Evolutionary conservation across 2,113 vertebrate genomes (phyloP).

Genomic region (Nothocercus julius): DNA sequence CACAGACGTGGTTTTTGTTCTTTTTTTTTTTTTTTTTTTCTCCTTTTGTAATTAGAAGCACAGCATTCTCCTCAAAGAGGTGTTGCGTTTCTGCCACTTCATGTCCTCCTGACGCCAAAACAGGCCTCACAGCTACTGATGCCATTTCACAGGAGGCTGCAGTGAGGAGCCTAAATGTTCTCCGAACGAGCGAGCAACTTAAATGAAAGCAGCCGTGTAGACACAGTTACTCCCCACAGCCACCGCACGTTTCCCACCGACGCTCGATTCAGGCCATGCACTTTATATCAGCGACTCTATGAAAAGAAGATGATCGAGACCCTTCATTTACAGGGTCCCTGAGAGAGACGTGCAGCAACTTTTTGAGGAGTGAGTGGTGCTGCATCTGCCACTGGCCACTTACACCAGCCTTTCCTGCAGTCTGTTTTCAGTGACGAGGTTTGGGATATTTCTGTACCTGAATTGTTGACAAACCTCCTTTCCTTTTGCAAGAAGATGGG

Average conservation of each 20-base stretch:
- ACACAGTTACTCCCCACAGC: background rate
- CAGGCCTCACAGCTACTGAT: background rate
- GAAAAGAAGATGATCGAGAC: background rate
- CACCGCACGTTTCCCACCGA: background rate
- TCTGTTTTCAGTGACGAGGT: background rate
- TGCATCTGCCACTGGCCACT: background rate
- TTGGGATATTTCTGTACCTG: background rate
- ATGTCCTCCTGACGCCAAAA: background rate
- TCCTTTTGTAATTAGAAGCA: constrained; percentile 3
- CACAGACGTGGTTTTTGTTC: background rate
- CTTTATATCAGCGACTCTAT: background rate
- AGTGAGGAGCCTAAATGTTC: background rate
- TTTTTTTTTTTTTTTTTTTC: background rate
- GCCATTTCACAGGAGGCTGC: background rate
- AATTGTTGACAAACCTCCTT: background rate
- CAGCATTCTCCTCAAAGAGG: background rate
- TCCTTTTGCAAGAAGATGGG: background rate
- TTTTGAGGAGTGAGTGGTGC: background rate
- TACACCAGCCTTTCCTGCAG: background rate
- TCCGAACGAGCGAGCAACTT: background rate
- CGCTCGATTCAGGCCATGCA: background rate
- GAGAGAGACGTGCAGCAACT: background rate
- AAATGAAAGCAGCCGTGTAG: background rate
- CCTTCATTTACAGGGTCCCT: background rate
- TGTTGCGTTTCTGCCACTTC: background rate